Evolutionary conservation across 1,140 invertebrate genomes (phyloP), one percentile per base, ranked within the genome.

Genomic region (Metopolophium dirhodum): DNA sequence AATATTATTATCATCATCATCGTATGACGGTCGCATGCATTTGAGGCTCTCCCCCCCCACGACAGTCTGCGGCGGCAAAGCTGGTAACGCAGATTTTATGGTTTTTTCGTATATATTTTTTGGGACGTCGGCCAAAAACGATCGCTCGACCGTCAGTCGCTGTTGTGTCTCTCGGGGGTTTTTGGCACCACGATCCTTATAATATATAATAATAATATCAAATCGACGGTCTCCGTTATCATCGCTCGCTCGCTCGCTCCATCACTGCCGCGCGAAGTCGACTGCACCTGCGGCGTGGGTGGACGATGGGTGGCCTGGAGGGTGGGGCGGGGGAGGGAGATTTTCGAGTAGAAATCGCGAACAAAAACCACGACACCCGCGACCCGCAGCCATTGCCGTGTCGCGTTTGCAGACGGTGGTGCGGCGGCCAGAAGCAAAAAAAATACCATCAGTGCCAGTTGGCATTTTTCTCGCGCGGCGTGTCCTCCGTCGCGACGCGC

Each of bases 391-490:
- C 51, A 54, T 14, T 22, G 51, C 51, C 20, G 18, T 22, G 18
- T 22, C 49, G 49, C 49, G 51, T 54, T 2, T n/a, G 30, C n/a
- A 30, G 61, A 18, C 61, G 61, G 30, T n/a, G n/a, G 30, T 2
- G 85, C 85, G 47, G 14, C n/a, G 51, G 23, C 54, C 51, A n/a
- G 61, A 89, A 20, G 11, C 9, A 90, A 89, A 90, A 68, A 77
- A n/a, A 77, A 77, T 14, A 77, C 61, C 61, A n/a, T 37, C 26
- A 45, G 54, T 90, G 89, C 89, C 89, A 90, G 89, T 90, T 90
- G 89, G 89, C 89, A 68, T 90, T 90, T 90, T 90, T 68, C 54
- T 90, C 54, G 88, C 26, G 7, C 89, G 57, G 18, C 20, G n/a
- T 20, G 49, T 35, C 20, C 86, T 47, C 30, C 30, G 87, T 49